Evolutionary conservation across 2,888 invertebrate genomes (phyloP).

Genomic region (Junonia oenone): DNA sequence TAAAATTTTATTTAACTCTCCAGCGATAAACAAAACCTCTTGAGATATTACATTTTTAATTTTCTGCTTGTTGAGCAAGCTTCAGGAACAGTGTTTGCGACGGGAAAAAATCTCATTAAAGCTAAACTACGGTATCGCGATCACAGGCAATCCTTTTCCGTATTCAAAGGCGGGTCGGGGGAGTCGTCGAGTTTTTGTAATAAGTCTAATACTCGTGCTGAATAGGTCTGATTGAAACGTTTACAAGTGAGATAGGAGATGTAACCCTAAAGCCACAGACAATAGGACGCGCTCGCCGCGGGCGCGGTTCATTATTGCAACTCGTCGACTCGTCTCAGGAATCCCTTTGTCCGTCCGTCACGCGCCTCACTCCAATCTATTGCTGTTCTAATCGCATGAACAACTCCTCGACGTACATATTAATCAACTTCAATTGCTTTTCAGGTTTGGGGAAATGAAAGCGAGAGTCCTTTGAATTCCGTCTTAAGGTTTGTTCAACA

Average conservation of each 20-base stretch:
- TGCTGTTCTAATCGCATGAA: slow-evolving; percentile 45
- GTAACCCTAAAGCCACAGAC: slow-evolving; percentile 41
- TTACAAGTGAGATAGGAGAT: slow-evolving; percentile 43
- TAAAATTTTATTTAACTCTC: slow-evolving; percentile 44
- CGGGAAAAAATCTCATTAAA: slow-evolving; percentile 49
- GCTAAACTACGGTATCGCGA: slow-evolving; percentile 50
- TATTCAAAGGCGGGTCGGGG: slow-evolving; percentile 12
- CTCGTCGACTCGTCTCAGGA: slow-evolving; percentile 41
- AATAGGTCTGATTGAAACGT: slow-evolving; percentile 46
- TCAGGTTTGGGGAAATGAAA: slow-evolving; percentile 5
- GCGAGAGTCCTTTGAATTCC: too few relatives aligned
- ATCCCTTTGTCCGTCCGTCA: slow-evolving; percentile 58
- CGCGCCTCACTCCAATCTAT: slow-evolving; percentile 46
- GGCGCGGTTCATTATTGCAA: slow-evolving; percentile 53
- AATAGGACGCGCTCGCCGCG: slow-evolving; percentile 42
- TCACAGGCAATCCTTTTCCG: slow-evolving; percentile 35
- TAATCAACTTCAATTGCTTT: slow-evolving; percentile 32
- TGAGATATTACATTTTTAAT: slow-evolving; percentile 58
- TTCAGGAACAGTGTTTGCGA: slow-evolving; percentile 55
- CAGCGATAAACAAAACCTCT: slow-evolving; percentile 44
- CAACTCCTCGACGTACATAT: slow-evolving; percentile 37
- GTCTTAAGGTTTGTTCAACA: too few relatives aligned
- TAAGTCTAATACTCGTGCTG: slow-evolving; percentile 32
- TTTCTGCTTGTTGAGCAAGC: slow-evolving; percentile 61
- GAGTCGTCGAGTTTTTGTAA: slow-evolving; percentile 22